A percentile compares a stretch with the other conserved stretches of the same genome.
Conservation (phyloP, 2,888 invertebrate genomes). For the Dolichomitus sp. region DNA sequence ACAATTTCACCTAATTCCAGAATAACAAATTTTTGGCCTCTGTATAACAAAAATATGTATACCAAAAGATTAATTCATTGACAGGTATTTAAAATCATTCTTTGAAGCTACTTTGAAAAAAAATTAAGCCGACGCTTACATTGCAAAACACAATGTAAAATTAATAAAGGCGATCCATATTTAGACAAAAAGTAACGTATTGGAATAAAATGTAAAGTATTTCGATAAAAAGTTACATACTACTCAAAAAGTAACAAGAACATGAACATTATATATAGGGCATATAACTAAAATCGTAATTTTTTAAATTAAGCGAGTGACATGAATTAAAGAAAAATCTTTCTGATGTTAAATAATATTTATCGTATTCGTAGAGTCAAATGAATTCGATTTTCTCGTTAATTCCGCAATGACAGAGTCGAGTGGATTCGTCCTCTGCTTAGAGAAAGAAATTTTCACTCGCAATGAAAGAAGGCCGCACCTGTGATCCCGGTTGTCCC, state of each 20-base stretch:
- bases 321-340: not conserved
- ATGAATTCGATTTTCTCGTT: not conserved
- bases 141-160: not conserved
- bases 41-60: not conserved
- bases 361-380: not conserved
- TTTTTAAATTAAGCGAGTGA: not conserved
- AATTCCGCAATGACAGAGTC: slow-evolving; percentile 12
- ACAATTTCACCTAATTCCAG: not conserved
- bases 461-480: slow-evolving; percentile 63
- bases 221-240: too few species aligned
- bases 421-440: not conserved
- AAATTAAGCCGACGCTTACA: not conserved
- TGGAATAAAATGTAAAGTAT: too few species aligned
- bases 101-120: not conserved
- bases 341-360: not conserved
- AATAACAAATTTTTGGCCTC: not conserved
- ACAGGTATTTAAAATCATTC: not conserved
- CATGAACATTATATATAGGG: too few species aligned
- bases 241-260: too few species aligned
- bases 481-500: slow-evolving; percentile 66
- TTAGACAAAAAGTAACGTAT: not conserved
- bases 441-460: slow-evolving; percentile 31
- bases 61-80: not conserved
- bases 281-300: too few species aligned
- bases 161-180: not conserved